Conservation (phyloP, 2,797 vertebrate species). For the Podarcis lilfordi region DNA sequence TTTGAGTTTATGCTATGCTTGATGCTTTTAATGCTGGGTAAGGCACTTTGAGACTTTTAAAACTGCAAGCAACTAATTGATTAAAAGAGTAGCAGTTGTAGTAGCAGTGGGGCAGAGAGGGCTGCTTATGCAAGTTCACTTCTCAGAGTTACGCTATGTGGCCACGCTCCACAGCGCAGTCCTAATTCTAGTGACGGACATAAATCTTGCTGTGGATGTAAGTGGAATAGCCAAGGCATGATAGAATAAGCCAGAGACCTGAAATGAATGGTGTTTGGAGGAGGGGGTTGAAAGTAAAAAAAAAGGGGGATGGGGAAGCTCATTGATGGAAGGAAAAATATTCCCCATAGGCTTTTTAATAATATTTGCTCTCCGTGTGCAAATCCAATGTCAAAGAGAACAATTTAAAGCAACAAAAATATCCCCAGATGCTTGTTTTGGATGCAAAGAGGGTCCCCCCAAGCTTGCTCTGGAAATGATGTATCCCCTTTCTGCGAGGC, state of each 20-base stretch:
- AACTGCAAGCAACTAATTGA: no score
- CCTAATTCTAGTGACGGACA: not conserved
- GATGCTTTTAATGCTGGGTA: no score
- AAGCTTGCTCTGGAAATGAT: not conserved
- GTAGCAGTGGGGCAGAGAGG: not conserved
- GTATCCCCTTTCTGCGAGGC: slow-evolving; percentile 23
- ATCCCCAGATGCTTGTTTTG: slow-evolving; percentile 13
- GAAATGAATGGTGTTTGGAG: slow-evolving; percentile 7
- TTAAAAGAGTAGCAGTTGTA: no score
- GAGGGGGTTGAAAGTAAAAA: not conserved
- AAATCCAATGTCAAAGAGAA: slow-evolving; percentile 4
- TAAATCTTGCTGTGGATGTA: not conserved
- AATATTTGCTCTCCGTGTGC: slow-evolving; percentile 19
- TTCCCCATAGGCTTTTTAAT: slow-evolving; percentile 21
- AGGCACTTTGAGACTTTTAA: no score
- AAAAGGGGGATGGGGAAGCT: not conserved
- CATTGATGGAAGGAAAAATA: slow-evolving; percentile 26
- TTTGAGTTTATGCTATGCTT: no score
- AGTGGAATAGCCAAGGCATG: not conserved
- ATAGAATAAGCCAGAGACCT: not conserved
- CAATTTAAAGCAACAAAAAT: slow-evolving; percentile 41
- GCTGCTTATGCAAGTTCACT: not conserved
- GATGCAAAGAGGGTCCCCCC: slow-evolving; percentile 13
- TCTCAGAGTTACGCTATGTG: not conserved
- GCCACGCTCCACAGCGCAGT: rapidly evolving